Evolutionary conservation across 2,797 vertebrate species (phyloP).

Genomic region (Acipenser ruthenus): DNA sequence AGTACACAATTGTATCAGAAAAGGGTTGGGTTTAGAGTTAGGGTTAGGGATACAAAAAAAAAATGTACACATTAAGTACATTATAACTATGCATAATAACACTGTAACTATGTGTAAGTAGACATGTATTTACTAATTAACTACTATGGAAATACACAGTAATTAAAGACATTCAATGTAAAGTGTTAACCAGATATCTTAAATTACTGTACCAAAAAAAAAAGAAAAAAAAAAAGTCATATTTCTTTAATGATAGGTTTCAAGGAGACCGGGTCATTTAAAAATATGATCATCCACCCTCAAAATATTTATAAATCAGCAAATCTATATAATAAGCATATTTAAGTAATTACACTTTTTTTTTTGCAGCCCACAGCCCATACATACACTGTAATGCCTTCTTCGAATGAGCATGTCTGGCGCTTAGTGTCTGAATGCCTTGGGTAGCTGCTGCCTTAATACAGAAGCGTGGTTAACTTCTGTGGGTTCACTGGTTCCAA

Average conservation of each 20-base stretch:
- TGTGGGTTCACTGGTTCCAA: constrained; percentile 7
- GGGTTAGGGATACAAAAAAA: too few relatives aligned
- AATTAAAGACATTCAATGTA: too few relatives aligned
- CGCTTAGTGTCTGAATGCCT: constrained; percentile 7
- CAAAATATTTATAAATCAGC: constrained; percentile 35
- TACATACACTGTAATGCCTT: constrained; percentile 14
- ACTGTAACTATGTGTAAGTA: too few relatives aligned
- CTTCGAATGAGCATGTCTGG: constrained; percentile 1
- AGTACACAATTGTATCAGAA: too few relatives aligned
- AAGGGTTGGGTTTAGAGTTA: too few relatives aligned
- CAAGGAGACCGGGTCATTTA: constrained; percentile 34
- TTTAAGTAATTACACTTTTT: constrained; percentile 34
- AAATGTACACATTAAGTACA: too few relatives aligned
- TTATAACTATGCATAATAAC: too few relatives aligned
- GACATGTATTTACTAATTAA: too few relatives aligned
- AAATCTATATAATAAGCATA: constrained; percentile 35
- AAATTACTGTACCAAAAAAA: constrained; percentile 29
- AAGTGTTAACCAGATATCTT: not conserved
- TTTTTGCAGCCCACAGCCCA: constrained; percentile 29
- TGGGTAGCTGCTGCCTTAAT: not conserved
- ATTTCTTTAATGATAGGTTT: constrained; percentile 26
- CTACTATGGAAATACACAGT: too few relatives aligned
- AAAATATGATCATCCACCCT: constrained; percentile 26
- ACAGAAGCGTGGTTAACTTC: not conserved
- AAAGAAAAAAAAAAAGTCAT: constrained; percentile 19